Percentiles rank a stretch among this genome's conserved stretches.
Conservation (phyloP, 2,888 invertebrate species). For the Pasiphila rectangulata region DNA sequence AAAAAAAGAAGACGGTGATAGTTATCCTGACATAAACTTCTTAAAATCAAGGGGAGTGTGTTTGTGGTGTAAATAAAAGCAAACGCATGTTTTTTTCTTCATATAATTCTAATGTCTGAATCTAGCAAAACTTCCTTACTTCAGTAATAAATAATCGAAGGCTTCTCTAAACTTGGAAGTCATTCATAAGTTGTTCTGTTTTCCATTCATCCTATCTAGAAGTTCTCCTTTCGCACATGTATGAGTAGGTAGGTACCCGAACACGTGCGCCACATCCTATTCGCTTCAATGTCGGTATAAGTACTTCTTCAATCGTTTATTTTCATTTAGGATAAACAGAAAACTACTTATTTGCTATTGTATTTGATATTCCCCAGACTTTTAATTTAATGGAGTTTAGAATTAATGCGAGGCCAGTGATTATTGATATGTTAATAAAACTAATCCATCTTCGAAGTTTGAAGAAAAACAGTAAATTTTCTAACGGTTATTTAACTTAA, state of each 20-base stretch:
- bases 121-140: no score
- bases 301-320: background rate
- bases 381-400: slow-evolving; percentile 4
- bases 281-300: background rate
- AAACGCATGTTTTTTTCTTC: no score
- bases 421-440: no score
- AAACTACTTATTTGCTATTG: background rate
- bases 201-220: background rate
- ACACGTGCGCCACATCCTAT: slow-evolving; percentile 5
- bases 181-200: background rate
- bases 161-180: no score
- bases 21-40: no score
- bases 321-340: slow-evolving; percentile 3
- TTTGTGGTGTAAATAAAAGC: no score
- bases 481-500: background rate
- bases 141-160: no score
- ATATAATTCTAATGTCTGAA: no score
- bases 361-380: background rate
- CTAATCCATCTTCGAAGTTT: no score
- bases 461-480: no score
- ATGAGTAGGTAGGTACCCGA: background rate
- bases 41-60: no score
- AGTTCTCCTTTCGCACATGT: background rate
- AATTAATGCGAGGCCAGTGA: slow-evolving; percentile 4
- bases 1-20: no score